phyloP scores from a whole-genome alignment of 2,113 vertebrate species.

The Chamaetylas fuelleborni region DNA sequence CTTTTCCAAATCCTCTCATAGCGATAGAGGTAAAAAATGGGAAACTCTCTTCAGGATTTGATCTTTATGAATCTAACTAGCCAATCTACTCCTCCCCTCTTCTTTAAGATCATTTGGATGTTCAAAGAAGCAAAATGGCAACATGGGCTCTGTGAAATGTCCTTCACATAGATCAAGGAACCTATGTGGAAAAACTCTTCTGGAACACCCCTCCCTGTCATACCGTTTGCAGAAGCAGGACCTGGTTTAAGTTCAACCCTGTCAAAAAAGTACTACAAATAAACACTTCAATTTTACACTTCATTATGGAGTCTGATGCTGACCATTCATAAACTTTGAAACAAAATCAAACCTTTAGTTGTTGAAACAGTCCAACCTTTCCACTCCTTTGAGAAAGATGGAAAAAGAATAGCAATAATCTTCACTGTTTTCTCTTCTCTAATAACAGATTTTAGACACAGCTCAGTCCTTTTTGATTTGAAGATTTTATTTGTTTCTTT shows the following conservation, averaged over 20 bases:
- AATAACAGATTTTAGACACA: neutral
- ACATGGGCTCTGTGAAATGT: neutral
- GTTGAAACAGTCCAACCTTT: neutral
- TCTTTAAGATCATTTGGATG: neutral
- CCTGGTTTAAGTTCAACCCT: neutral
- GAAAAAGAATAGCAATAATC: neutral
- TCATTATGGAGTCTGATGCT: neutral
- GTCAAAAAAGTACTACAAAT: neutral
- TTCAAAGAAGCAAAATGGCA: neutral
- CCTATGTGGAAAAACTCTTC: neutral
- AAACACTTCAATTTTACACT: neutral
- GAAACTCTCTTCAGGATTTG: neutral
- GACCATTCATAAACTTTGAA: neutral
- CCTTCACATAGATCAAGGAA: neutral
- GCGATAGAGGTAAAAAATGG: neutral
- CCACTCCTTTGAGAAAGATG: neutral
- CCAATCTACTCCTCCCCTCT: neutral
- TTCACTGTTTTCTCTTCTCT: neutral
- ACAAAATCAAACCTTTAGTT: neutral
- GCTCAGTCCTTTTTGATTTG: neutral
- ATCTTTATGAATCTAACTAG: neutral
- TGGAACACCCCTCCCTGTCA: neutral
- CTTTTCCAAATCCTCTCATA: neutral
- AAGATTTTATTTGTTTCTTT: neutral
- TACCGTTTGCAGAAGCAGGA: neutral